Conservation (phyloP, 2,888 invertebrate genomes). For the Rhingia campestris region DNA sequence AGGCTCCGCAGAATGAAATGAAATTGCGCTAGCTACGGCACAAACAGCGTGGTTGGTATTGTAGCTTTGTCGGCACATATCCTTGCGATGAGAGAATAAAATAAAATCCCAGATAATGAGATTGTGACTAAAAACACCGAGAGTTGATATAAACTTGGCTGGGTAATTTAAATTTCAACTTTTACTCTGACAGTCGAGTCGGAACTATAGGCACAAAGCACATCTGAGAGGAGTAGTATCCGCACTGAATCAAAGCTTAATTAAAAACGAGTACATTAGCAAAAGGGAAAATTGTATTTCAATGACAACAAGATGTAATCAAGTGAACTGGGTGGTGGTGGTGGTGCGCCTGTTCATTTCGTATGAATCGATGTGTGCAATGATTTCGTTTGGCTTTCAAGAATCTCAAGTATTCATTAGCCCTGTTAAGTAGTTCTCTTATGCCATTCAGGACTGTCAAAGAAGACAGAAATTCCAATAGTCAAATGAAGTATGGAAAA, state of each 20-base stretch:
- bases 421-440: too few species aligned
- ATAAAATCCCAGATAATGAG: conserved; percentile 67
- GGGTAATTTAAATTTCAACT: conserved; percentile 59
- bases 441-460: too few species aligned
- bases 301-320: conserved; percentile 26
- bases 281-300: conserved; percentile 23
- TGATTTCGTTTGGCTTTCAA: conserved; percentile 22
- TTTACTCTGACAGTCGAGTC: conserved; percentile 1
- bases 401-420: conserved; percentile 27
- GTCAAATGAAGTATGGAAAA: too few species aligned
- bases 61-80: conserved; percentile 62
- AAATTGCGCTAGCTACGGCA: conserved; percentile 12
- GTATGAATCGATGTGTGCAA: conserved; percentile 38
- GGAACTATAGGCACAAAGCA: background rate
- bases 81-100: conserved; percentile 45
- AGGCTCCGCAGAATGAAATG: conserved; percentile 33
- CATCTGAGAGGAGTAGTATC: background rate
- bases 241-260: conserved; percentile 52
- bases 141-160: conserved; percentile 43
- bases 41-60: conserved; percentile 35
- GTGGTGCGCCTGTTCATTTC: conserved; percentile 22
- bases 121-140: conserved; percentile 59
- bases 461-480: too few species aligned
- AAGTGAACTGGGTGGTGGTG: conserved; percentile 28
- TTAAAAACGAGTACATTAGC: conserved; percentile 45